Evolutionary conservation across 1,140 invertebrate species (phyloP).

Genomic region (Lordiphosa clarofinis): DNA sequence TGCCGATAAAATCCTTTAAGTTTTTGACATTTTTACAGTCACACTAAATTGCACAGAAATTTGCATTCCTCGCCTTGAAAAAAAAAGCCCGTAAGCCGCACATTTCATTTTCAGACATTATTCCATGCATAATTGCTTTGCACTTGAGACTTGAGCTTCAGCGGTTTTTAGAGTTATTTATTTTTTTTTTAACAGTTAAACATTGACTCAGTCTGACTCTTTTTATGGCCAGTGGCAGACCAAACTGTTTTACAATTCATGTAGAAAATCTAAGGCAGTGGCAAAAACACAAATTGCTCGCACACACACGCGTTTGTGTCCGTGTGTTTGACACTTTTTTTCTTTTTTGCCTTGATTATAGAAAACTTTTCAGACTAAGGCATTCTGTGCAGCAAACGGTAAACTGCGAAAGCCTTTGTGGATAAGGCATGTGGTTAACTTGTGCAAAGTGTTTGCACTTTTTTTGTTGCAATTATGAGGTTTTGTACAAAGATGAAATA

Average conservation of each 20-base stretch:
- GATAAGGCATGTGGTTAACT: constrained; percentile 28
- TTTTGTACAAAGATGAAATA: background rate
- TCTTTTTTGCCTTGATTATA: background rate
- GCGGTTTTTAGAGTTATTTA: no score
- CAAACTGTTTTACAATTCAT: constrained; percentile 69
- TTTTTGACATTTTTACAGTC: constrained; percentile 27
- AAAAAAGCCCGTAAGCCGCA: constrained; percentile 12
- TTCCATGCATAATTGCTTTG: constrained; percentile 48
- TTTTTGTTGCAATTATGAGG: background rate
- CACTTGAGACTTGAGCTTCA: constrained; percentile 43
- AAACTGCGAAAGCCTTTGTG: constrained; percentile 24
- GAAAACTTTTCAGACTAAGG: constrained; percentile 3
- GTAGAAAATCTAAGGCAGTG: constrained; percentile 36
- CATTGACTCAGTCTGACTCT: no score
- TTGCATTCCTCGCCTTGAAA: constrained; percentile 20
- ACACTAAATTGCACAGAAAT: constrained; percentile 37
- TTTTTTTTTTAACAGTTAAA: no score
- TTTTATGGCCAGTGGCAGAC: constrained; percentile 48
- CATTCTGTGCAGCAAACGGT: constrained; percentile 1
- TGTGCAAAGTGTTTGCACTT: background rate
- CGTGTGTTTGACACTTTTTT: no score
- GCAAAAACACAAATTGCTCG: constrained; percentile 44
- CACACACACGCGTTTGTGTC: no score
- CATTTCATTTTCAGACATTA: constrained; percentile 21
- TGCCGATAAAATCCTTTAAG: constrained; percentile 15